These are phyloP conservation scores for Limonius californicus DNA, from an alignment of 1,140 invertebrate genomes.

Conservation along the genomic window DNA sequence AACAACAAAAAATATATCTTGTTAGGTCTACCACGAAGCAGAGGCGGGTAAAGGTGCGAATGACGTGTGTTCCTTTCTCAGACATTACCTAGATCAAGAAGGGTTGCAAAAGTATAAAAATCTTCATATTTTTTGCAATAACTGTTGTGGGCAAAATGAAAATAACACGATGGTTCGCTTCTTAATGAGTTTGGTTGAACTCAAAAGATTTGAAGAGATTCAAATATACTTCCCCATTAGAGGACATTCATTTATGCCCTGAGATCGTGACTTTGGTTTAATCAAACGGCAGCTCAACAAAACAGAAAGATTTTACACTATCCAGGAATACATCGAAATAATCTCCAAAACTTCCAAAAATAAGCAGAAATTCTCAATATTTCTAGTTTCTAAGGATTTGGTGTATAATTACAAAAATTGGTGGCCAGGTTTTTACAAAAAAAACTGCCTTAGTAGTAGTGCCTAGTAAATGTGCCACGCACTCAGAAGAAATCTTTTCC, in stretches of 20 bases:
- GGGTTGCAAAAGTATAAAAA: neutral
- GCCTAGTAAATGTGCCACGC: neutral
- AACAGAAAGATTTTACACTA: neutral
- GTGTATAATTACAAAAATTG: neutral
- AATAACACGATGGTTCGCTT: conserved; percentile 1
- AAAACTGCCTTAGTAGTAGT: neutral
- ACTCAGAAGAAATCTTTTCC: neutral
- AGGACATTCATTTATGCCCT: neutral
- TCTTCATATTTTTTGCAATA: neutral
- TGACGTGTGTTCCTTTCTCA: too few species aligned
- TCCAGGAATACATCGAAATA: neutral
- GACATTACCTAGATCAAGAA: neutral
- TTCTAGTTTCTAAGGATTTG: neutral
- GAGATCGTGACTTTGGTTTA: neutral
- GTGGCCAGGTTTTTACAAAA: neutral
- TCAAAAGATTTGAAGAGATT: neutral
- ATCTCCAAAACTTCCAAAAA: neutral
- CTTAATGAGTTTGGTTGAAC: neutral
- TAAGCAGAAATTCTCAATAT: neutral
- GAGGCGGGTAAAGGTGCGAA: neutral
- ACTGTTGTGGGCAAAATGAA: conserved; percentile 4
- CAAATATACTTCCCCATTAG: neutral
- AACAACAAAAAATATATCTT: neutral
- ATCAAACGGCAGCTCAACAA: neutral
- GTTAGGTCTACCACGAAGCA: neutral